phyloP scores from a whole-genome alignment of 2,888 invertebrate genomes.

The Chymomyza fuscimana region DNA sequence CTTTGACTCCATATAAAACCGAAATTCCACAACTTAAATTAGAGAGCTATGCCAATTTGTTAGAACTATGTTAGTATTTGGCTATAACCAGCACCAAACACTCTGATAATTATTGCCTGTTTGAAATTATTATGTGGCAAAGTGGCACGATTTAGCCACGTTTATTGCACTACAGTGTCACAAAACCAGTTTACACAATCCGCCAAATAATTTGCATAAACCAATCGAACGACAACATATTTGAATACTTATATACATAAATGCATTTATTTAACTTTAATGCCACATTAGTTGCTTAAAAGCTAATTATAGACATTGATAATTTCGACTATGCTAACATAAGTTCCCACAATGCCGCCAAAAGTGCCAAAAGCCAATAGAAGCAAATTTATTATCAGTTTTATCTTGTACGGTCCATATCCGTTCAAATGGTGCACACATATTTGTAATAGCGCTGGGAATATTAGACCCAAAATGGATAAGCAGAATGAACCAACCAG shows the following conservation, averaged over 20 bases:
- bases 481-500: slow-evolving; percentile 95
- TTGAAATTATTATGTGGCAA: slow-evolving; percentile 12
- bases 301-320: slow-evolving; percentile 39
- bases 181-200: slow-evolving; percentile 28
- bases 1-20: neutral
- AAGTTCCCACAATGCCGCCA: slow-evolving; percentile 88
- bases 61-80: neutral
- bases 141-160: slow-evolving; percentile 37
- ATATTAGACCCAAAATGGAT: slow-evolving; percentile 93
- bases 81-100: neutral
- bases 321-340: slow-evolving; percentile 76
- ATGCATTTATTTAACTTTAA: neutral
- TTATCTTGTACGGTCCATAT: slow-evolving; percentile 85
- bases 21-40: neutral
- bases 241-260: neutral
- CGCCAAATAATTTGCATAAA: slow-evolving; percentile 48
- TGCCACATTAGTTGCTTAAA: neutral
- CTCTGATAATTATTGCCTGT: slow-evolving; percentile 13
- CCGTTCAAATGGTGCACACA: slow-evolving; percentile 86
- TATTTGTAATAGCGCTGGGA: slow-evolving; percentile 93
- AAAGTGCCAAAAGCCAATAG: slow-evolving; percentile 87
- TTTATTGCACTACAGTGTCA: neutral
- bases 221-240: slow-evolving; percentile 18
- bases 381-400: slow-evolving; percentile 86
- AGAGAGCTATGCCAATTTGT: neutral